Conservation (phyloP, 2,888 invertebrate genomes). For the Macaria notata region DNA sequence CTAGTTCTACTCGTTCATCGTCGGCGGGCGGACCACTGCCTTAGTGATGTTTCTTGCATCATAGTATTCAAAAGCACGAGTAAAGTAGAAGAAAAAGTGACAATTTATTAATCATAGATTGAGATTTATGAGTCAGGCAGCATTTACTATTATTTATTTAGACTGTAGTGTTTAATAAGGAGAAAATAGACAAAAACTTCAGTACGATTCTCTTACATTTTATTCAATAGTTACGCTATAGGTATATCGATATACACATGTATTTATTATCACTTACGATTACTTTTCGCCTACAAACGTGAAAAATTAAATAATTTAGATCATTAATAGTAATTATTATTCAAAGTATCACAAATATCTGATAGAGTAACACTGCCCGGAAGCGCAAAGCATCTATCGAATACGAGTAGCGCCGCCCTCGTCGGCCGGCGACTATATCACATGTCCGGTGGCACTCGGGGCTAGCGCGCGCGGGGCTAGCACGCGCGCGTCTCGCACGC, state of each 20-base stretch:
- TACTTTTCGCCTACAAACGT: slow-evolving; percentile 75
- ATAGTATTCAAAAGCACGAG: no score
- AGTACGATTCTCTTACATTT: slow-evolving; percentile 68
- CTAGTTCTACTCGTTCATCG: no score
- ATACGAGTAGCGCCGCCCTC: slow-evolving; percentile 42
- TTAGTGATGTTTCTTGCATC: no score
- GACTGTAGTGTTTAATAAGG: not conserved
- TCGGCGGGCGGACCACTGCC: no score
- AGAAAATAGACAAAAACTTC: slow-evolving; percentile 38
- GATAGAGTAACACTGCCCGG: slow-evolving; percentile 74
- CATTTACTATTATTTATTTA: not conserved
- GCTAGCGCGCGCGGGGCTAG: slow-evolving; percentile 31
- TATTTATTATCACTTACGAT: slow-evolving; percentile 64
- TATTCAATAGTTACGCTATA: slow-evolving; percentile 71
- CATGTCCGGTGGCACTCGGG: slow-evolving; percentile 26
- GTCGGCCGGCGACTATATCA: slow-evolving; percentile 38
- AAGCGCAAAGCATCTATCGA: slow-evolving; percentile 75
- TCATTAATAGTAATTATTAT: slow-evolving; percentile 78
- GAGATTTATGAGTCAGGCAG: no score
- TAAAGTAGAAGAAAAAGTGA: no score
- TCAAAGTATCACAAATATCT: slow-evolving; percentile 80
- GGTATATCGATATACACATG: slow-evolving; percentile 64
- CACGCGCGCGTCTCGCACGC: not conserved
- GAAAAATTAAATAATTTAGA: slow-evolving; percentile 82
- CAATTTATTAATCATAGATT: no score